phyloP scores from a whole-genome alignment of 2,888 invertebrate genomes.

The Physocephala rufipes region DNA sequence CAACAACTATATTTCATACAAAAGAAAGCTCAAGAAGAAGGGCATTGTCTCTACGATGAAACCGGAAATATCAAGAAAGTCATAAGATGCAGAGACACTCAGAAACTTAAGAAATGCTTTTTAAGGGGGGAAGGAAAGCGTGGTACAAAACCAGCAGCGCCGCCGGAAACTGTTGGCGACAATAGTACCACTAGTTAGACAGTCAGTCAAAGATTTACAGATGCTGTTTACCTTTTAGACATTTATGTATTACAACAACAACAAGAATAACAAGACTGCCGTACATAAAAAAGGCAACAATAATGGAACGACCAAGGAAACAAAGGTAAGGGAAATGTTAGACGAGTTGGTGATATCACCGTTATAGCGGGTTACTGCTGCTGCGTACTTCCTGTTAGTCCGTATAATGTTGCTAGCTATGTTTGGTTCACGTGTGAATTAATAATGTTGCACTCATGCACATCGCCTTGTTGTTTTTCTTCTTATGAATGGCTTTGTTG shows the following conservation, averaged over 20 bases:
- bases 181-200: background rate
- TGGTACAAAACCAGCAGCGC: no score
- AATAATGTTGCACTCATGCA: conserved; percentile 43
- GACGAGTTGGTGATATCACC: conserved; percentile 10
- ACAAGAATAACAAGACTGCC: conserved; percentile 4
- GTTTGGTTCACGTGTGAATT: conserved; percentile 47
- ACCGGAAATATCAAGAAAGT: background rate
- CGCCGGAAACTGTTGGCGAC: no score
- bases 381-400: conserved; percentile 14
- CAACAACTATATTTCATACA: no score
- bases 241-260: conserved; percentile 33
- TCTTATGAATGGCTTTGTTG: background rate
- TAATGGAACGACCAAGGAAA: conserved; percentile 14
- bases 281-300: conserved; percentile 2
- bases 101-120: no score
- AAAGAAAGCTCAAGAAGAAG: conserved; percentile 19
- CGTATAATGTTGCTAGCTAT: conserved; percentile 34
- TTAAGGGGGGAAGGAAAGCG: no score
- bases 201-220: conserved; percentile 41
- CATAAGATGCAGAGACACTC: background rate
- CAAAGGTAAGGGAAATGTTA: conserved; percentile 24
- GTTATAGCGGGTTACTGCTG: background rate
- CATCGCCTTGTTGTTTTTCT: no score
- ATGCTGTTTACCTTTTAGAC: conserved; percentile 43
- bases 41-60: conserved; percentile 32